A percentile compares a stretch with the other conserved stretches of the same genome.
phyloP scores from a whole-genome alignment of 2,113 vertebrate species.

The Ammodytes dubius region DNA sequence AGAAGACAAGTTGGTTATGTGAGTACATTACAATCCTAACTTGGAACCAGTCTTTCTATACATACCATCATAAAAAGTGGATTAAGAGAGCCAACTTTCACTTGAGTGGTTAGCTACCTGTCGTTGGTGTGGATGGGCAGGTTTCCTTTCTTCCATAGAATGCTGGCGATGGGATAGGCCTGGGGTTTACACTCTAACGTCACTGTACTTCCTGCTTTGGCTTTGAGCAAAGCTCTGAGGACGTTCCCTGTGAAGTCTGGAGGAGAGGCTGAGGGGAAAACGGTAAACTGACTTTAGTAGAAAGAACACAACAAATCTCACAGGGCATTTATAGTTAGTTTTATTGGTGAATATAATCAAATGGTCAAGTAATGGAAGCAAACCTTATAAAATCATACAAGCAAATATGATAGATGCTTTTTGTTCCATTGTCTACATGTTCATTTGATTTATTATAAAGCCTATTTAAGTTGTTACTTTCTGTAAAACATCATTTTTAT shows the following conservation, averaged over 20 bases:
- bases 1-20: not conserved
- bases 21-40: not conserved
- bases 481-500: constrained; percentile 12
- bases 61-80: not conserved
- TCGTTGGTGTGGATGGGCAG: constrained; percentile 87
- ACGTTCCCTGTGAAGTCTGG: constrained; percentile 93
- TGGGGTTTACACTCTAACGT: constrained; percentile 92
- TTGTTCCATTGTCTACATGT: not conserved
- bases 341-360: constrained; percentile 42
- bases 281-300: constrained; percentile 60
- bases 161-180: constrained; percentile 90
- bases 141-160: constrained; percentile 92
- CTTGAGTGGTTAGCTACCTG: constrained; percentile 85
- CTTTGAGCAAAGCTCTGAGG: constrained; percentile 90
- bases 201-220: constrained; percentile 90
- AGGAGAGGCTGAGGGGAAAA: constrained; percentile 87
- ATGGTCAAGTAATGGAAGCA: constrained; percentile 23
- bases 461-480: not conserved
- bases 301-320: constrained; percentile 39
- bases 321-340: constrained; percentile 40
- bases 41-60: not conserved
- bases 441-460: not conserved
- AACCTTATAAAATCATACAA: not conserved
- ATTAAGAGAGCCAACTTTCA: not conserved
- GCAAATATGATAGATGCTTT: not conserved